Conservation (phyloP, 2,797 vertebrate species). For the Enteromius mattozi region DNA sequence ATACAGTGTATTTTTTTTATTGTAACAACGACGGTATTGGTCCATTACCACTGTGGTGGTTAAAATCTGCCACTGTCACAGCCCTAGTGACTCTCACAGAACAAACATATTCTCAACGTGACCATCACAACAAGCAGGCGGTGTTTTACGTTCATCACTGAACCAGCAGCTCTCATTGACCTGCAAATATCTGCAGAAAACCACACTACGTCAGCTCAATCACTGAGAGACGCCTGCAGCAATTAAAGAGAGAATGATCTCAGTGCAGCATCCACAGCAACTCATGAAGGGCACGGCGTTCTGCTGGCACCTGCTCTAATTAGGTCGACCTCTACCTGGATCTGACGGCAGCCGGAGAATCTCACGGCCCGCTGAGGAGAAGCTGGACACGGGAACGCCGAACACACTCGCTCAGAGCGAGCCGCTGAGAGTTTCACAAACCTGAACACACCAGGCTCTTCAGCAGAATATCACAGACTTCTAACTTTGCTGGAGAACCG, state of each 20-base stretch:
- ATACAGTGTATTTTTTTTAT: too few species aligned
- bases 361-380: background rate
- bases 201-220: slow-evolving; percentile 35
- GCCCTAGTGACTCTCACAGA: slow-evolving; percentile 7
- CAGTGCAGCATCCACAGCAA: slow-evolving; percentile 38
- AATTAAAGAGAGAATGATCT: slow-evolving; percentile 41
- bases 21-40: too few species aligned
- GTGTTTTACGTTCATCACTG: slow-evolving; percentile 31
- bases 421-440: background rate
- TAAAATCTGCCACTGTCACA: too few species aligned
- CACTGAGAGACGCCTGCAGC: slow-evolving; percentile 50
- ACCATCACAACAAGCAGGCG: slow-evolving; percentile 25
- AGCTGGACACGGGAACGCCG: slow-evolving; percentile 20
- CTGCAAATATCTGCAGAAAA: slow-evolving; percentile 40
- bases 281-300: slow-evolving; percentile 41
- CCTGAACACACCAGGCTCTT: slow-evolving; percentile 10
- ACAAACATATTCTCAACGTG: slow-evolving; percentile 26
- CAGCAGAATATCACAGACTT: slow-evolving; percentile 23
- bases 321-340: slow-evolving; percentile 63
- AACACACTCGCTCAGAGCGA: slow-evolving; percentile 31
- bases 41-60: too few species aligned
- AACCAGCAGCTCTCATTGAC: slow-evolving; percentile 9
- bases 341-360: slow-evolving; percentile 52
- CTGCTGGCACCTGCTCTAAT: slow-evolving; percentile 55
- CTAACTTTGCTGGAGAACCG: slow-evolving; percentile 12